Evolutionary conservation across 1,140 invertebrate genomes (phyloP).

Genomic region (Drosophila nigrodunni): DNA sequence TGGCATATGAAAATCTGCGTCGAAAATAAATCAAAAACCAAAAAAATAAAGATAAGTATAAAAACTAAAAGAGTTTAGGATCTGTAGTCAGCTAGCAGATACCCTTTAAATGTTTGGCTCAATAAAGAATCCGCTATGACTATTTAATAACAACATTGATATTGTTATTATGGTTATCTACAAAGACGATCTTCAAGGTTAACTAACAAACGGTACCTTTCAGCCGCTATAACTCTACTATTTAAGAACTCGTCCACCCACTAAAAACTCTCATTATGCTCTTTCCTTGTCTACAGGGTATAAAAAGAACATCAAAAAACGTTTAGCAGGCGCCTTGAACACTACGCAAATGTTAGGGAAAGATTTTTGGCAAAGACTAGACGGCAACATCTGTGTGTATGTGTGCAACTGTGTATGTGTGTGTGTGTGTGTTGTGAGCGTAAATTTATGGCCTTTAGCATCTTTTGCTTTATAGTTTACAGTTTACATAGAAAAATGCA

Average conservation of each 20-base stretch:
- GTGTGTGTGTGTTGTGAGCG: not conserved
- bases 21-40: conserved; percentile 37
- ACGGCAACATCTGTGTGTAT: conserved; percentile 1
- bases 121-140: too few relatives aligned
- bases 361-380: conserved; percentile 30
- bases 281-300: conserved; percentile 13
- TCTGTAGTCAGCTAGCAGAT: not conserved
- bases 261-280: not conserved
- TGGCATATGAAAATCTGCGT: conserved; percentile 40
- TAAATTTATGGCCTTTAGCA: conserved; percentile 29
- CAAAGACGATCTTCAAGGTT: too few relatives aligned
- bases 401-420: not conserved
- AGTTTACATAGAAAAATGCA: conserved; percentile 22
- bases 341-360: conserved; percentile 14
- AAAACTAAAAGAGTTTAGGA: conserved; percentile 21
- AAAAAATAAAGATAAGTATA: conserved; percentile 27
- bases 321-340: conserved; percentile 35
- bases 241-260: not conserved
- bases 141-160: too few relatives aligned
- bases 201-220: too few relatives aligned
- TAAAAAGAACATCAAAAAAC: conserved; percentile 33
- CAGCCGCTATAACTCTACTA: too few relatives aligned
- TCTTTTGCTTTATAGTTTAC: conserved; percentile 16
- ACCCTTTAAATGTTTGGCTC: conserved; percentile 1
- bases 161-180: too few relatives aligned